Percentiles rank a stretch among this genome's conserved stretches.
phyloP scores from a whole-genome alignment of 2,888 invertebrate genomes.

The Caenorhabditis sp. region DNA sequence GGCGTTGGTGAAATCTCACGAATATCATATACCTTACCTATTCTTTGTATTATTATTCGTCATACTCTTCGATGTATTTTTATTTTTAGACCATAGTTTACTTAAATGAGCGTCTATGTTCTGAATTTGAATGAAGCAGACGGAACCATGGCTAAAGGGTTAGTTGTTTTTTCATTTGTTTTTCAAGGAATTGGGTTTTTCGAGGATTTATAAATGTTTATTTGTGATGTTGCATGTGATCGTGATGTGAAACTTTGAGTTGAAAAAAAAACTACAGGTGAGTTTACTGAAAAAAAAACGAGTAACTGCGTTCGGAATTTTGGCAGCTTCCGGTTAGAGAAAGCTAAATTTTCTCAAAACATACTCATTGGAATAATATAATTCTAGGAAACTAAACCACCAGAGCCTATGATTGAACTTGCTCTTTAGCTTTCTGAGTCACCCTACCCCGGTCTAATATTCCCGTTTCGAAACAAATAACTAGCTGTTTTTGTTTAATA shows the following conservation, averaged over 20 bases:
- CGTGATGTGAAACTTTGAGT: conserved; percentile 5
- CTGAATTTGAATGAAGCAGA: conserved; percentile 58
- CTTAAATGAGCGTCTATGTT: conserved; percentile 57
- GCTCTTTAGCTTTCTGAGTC: no score
- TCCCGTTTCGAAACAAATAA: no score
- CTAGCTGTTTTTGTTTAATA: no score
- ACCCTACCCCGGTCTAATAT: no score
- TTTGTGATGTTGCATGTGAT: conserved; percentile 5
- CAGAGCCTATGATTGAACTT: no score
- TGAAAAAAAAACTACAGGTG: neutral
- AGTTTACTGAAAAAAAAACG: neutral
- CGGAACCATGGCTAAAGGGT: conserved; percentile 59
- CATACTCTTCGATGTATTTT: neutral
- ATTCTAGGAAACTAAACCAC: no score
- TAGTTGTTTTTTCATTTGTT: conserved; percentile 13
- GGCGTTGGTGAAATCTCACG: conserved; percentile 23
- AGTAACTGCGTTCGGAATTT: no score
- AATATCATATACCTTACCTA: conserved; percentile 23
- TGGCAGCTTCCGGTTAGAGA: no score
- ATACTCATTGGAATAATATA: no score
- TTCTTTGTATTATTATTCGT: conserved; percentile 19
- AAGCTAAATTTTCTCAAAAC: no score
- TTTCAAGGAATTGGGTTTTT: neutral
- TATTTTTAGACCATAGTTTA: conserved; percentile 4
- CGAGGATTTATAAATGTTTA: neutral